Evolutionary conservation across 2,888 invertebrate species (phyloP), one percentile per base, ranked within the genome.

Genomic region (Scaeva pyrastri): DNA sequence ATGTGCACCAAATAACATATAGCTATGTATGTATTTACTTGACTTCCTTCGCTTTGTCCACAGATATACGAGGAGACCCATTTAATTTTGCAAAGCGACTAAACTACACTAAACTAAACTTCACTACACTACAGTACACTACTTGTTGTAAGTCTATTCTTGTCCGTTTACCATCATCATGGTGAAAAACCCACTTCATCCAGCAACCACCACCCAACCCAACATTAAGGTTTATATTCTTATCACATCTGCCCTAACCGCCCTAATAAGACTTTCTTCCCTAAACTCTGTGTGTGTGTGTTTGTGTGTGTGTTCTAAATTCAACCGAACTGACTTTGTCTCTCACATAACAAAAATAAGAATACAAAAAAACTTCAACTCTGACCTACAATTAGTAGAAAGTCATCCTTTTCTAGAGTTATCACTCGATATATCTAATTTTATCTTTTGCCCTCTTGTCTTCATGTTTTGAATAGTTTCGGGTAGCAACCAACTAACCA

Each of bases 331-430:
- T 48, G 66, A 68, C 50, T 48, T 39, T 39, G 68, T 36, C n/a
- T n/a, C 10, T 19, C 36, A 50, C 48, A 48, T n/a, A 39, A 50
- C 7, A 36, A 48, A 43, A 45, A 43, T 4, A 41, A 10, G 11
- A 21, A 36, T 3, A 21, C 14, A 39, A 68, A 39, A 52, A 68
- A 68, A 56, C 31, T 48, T 66, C 66, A 66, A 66, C 75, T 66
- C 43, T 66, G 75, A 66, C 75, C 75, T 66, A 75, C 66, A 75
- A 75, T 75, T 66, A 75, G 75, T 75, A 56, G 66, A 75, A 74
- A 41, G 64, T 66, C 55, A 36, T 66, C 66, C 75, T 52, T 66
- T 66, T 56, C 19, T 41, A 58, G 56, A 66, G 45, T 75, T 66
- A 75, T 75, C 66, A 66, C 66, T 75, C 75, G 66, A 66, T 66